These are phyloP conservation scores for Anabacerthia variegaticeps DNA, from an alignment of 2,797 vertebrate genomes.

Conservation along the genomic window DNA sequence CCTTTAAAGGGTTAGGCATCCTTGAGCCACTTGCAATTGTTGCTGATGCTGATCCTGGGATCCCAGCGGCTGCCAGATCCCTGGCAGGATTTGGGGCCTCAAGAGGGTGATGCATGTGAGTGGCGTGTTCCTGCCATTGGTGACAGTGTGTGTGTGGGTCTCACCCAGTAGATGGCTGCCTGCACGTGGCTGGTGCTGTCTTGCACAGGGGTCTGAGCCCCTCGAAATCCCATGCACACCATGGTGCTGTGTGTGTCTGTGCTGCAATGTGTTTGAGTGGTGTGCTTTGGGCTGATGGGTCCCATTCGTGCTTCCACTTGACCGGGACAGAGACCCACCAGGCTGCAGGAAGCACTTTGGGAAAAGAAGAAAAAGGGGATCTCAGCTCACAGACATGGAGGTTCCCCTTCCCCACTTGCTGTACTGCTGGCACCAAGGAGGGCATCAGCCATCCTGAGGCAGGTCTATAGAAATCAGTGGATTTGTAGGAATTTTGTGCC, in stretches of 20 bases:
- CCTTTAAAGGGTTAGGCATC: background rate
- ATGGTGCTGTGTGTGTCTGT: rapidly evolving
- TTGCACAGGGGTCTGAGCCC: background rate
- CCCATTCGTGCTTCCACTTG: background rate
- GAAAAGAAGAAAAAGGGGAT: background rate
- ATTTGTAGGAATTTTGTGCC: background rate
- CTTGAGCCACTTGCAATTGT: background rate
- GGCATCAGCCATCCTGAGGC: background rate
- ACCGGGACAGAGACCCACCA: rapidly evolving
- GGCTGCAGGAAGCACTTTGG: background rate
- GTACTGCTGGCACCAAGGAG: background rate
- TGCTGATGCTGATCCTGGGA: rapidly evolving
- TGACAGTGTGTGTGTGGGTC: background rate
- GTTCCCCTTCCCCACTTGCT: background rate
- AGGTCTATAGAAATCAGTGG: background rate
- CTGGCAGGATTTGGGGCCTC: background rate
- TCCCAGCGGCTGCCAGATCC: background rate
- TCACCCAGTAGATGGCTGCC: background rate
- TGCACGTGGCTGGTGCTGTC: background rate
- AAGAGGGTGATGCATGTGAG: background rate
- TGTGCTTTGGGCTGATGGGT: background rate
- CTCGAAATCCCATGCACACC: rapidly evolving
- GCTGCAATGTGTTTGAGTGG: background rate
- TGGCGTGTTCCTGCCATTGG: background rate
- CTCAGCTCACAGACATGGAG: background rate